Conservation (phyloP, 1,140 invertebrate genomes). For the Scaptodrosophila lebanonensis region DNA sequence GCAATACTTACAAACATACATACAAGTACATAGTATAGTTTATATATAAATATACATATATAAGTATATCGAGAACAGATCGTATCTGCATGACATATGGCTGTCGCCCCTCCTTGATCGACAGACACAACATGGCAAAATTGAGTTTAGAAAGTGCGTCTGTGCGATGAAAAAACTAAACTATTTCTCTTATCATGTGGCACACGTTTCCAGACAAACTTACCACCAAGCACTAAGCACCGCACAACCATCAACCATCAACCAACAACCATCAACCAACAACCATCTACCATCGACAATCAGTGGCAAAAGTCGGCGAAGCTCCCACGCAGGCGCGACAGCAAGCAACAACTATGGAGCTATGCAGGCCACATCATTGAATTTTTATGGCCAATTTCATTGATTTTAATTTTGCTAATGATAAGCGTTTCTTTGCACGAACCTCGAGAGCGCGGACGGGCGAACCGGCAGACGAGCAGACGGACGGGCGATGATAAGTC, state of each 20-base stretch:
- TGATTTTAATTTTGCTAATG: constrained; percentile 75
- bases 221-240: too few relatives aligned
- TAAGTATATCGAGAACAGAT: constrained; percentile 62
- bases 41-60: too few relatives aligned
- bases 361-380: constrained; percentile 50
- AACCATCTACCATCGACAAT: too few relatives aligned
- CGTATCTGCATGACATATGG: constrained; percentile 65
- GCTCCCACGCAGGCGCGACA: constrained; percentile 20
- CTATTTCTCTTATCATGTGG: constrained; percentile 58
- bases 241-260: too few relatives aligned
- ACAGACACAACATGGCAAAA: background rate
- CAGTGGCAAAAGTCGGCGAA: too few relatives aligned
- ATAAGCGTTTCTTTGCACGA: constrained; percentile 70
- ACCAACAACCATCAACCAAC: too few relatives aligned
- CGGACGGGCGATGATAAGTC: constrained; percentile 39
- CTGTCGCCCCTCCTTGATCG: constrained; percentile 31
- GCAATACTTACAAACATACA: background rate
- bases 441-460: constrained; percentile 2
- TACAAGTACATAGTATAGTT: too few relatives aligned
- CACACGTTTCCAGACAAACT: constrained; percentile 64
- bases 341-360: constrained; percentile 8
- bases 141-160: constrained; percentile 61
- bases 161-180: constrained; percentile 46
- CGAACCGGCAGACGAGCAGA: constrained; percentile 1
- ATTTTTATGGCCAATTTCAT: constrained; percentile 74